These are phyloP conservation scores for Pelecanus crispus DNA, from an alignment of 2,113 vertebrate genomes.

Conservation along the genomic window DNA sequence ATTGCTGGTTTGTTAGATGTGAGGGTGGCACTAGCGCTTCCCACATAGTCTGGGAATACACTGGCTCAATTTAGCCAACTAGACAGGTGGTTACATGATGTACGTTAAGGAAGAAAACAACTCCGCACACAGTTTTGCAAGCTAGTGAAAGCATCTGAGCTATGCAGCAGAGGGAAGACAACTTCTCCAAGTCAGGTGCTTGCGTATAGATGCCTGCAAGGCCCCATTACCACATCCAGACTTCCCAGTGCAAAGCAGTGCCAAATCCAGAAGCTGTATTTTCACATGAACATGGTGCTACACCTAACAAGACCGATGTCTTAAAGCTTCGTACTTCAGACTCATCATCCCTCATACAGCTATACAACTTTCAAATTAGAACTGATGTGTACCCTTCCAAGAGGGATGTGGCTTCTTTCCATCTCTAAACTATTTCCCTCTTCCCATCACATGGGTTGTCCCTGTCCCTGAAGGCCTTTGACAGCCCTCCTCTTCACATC, in stretches of 20 bases:
- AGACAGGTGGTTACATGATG: background rate
- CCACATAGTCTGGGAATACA: fast-evolving
- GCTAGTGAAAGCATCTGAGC: background rate
- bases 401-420: background rate
- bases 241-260: background rate
- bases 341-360: background rate
- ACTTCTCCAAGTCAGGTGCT: background rate
- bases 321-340: background rate
- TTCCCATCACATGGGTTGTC: background rate
- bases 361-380: background rate
- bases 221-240: background rate
- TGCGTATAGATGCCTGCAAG: background rate
- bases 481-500: background rate
- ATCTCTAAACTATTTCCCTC: background rate
- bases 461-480: background rate
- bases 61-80: background rate
- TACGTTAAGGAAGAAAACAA: fast-evolving
- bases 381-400: background rate
- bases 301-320: background rate
- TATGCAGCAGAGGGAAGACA: background rate
- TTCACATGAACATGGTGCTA: background rate
- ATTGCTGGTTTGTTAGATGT: background rate
- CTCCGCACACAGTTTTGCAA: background rate
- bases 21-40: background rate
- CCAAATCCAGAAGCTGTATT: background rate